Evolutionary conservation across 2,888 invertebrate species (phyloP), one percentile per base, ranked within the genome.

Genomic region (Zele albiditarsus): DNA sequence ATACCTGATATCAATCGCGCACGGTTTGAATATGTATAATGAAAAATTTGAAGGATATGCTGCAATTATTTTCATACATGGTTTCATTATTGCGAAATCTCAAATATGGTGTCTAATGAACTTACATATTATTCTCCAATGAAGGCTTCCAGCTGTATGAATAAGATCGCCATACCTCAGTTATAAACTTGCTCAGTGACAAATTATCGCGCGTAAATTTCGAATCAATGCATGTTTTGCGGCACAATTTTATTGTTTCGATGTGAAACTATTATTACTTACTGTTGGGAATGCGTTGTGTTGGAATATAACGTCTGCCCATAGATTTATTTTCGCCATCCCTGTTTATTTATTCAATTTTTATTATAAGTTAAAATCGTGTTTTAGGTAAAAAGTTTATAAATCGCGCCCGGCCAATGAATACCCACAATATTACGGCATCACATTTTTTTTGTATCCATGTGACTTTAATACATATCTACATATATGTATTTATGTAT

Each of bases 11-110:
- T 77, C 76, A 77, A 77, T 71, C 78, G 77, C 77, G 77, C 76
- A 78, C 75, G 67, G 71, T 75, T 67, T 65, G 68, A 72, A 66
- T 78, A 12, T 27, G 20, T 23, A 46, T n/a, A 16, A 6, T n/a
- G 16, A 67, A 16, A 28, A 27, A 27, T 27, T 60, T 14, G 2
- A 75, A 77, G 70, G 73, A 76, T 75, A 73, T 74, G 65, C 76
- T 77, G 71, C 74, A 74, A 76, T 79, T 79, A 78, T 78, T 80
- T 80, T 79, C 79, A 78, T 79, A 80, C 76, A 75, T 79, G 75
- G 78, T 78, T 79, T 79, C 73, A 77, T 79, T 77, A 78, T 76
- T 75, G 74, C 73, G 71, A 68, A 68, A 73, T 73, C 73, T 71
- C 62, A 71, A 72, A 68, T 71, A 73, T 62, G 58, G 62, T 31